phyloP scores from a whole-genome alignment of 2,888 invertebrate species.

The Rhagonycha lutea region DNA sequence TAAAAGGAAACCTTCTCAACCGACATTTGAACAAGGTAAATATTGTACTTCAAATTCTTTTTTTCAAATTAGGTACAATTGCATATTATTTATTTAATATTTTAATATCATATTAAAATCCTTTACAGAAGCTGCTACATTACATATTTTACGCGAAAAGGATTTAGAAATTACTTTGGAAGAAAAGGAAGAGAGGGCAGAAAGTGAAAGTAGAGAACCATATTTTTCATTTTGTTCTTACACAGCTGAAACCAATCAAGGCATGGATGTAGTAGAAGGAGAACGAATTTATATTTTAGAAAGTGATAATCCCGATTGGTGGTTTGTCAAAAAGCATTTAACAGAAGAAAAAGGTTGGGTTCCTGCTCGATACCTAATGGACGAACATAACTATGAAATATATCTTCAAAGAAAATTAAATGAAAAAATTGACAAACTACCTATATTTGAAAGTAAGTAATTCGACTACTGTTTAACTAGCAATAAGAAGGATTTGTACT shows the following conservation, averaged over 20 bases:
- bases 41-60: background rate
- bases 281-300: conserved; percentile 83
- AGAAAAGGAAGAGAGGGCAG: conserved; percentile 45
- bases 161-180: conserved; percentile 47
- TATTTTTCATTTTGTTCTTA: conserved; percentile 85
- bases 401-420: conserved; percentile 87
- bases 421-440: conserved; percentile 89
- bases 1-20: conserved; percentile 69
- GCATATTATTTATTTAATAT: no score
- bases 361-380: conserved; percentile 86
- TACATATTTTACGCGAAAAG: conserved; percentile 56
- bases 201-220: conserved; percentile 72
- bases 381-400: conserved; percentile 77
- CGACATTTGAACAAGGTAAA: conserved; percentile 69
- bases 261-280: conserved; percentile 87
- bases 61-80: background rate
- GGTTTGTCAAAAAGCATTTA: conserved; percentile 87
- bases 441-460: conserved; percentile 87
- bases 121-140: conserved; percentile 52
- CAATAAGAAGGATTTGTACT: background rate
- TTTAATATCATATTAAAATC: background rate
- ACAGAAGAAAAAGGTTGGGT: conserved; percentile 93
- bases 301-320: conserved; percentile 87
- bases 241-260: conserved; percentile 84
- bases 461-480: background rate